Percentiles rank a stretch among this genome's conserved stretches.
Conservation (phyloP, 2,113 vertebrate genomes). For the Thamnophis sirtalis region DNA sequence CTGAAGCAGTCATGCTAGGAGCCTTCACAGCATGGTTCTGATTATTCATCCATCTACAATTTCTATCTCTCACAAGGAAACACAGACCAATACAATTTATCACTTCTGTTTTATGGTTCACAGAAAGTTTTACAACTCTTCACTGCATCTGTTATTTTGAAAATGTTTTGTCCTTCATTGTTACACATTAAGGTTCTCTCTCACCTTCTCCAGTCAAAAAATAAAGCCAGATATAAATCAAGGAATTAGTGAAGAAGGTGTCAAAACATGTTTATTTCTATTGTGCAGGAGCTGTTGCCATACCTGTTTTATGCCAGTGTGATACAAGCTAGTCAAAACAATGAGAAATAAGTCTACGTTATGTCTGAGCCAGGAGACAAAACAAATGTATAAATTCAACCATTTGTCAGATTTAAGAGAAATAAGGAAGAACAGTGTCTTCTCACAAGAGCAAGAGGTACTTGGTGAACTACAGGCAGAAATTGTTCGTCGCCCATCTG, state of each 20-base stretch:
- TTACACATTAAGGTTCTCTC: not conserved
- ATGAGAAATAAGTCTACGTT: constrained; percentile 34
- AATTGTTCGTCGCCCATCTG: constrained; percentile 44
- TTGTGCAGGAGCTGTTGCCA: constrained; percentile 24
- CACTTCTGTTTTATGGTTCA: not conserved
- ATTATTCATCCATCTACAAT: not conserved
- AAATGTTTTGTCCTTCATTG: not conserved
- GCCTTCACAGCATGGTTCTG: not conserved
- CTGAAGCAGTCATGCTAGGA: not conserved
- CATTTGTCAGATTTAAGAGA: constrained; percentile 39
- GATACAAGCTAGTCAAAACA: constrained; percentile 14
- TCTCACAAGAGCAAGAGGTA: not conserved
- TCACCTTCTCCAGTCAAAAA: not conserved
- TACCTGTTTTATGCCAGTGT: constrained; percentile 41
- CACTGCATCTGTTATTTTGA: not conserved
- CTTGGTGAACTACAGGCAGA: constrained; percentile 38
- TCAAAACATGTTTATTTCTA: constrained; percentile 31
- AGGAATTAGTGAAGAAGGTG: constrained; percentile 21
- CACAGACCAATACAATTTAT: not conserved
- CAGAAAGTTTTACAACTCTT: not conserved
- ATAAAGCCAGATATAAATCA: not conserved
- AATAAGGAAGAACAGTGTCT: not conserved
- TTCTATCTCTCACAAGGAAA: not conserved
- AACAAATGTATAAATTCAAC: constrained; percentile 30
- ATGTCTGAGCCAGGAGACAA: constrained; percentile 42